Evolutionary conservation across 2,888 invertebrate genomes (phyloP), one percentile per base, ranked within the genome.

Genomic region (Acrocyrtus sp.): DNA sequence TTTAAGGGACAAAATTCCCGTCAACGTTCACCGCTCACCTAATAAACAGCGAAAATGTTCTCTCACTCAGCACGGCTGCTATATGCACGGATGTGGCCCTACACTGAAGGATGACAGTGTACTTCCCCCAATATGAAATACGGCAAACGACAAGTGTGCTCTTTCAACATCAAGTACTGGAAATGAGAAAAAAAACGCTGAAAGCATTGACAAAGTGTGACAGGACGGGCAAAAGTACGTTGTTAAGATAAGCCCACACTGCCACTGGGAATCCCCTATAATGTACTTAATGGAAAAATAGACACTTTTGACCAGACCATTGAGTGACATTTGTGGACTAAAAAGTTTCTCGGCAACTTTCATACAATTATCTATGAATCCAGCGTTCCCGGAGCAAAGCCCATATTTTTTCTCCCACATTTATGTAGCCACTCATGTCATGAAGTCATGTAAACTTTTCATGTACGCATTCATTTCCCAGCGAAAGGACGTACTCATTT

Each of bases 261-360:
- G 5, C 12, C 6, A 5, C 12, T 12, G 6, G 34, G 12, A 5
- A 8, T 34, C 12, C 34, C 34, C 51, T 53, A 53, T 68, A 60
- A 68, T 68, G 60, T 68, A 68, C 24, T 60, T 68, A 69, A 69
- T 69, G 69, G 56, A 10, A 56, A 56, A 69, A 69, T 56, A 53
- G 54, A 69, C 69, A 69, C 50, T 61, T 45, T 62, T 62, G 61
- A 56, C 56, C 62, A 54, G 56, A 48, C 62, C 69, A 62, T 43
- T 4, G 61, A 62, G 39, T 62, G 69, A 62, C 69, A 69, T 61
- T 69, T 62, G 62, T 69, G 54, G 69, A 62, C 41, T 47, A 62
- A 69, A 60, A n/a, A 62, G 26, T 69, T 69, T 61, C 51, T 51
- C 58, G 45, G 51, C 68, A 60, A 68, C 51, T 60, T 68, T 60